phyloP scores from a whole-genome alignment of 2,797 vertebrate genomes.

The Pantherophis alleghaniensis region DNA sequence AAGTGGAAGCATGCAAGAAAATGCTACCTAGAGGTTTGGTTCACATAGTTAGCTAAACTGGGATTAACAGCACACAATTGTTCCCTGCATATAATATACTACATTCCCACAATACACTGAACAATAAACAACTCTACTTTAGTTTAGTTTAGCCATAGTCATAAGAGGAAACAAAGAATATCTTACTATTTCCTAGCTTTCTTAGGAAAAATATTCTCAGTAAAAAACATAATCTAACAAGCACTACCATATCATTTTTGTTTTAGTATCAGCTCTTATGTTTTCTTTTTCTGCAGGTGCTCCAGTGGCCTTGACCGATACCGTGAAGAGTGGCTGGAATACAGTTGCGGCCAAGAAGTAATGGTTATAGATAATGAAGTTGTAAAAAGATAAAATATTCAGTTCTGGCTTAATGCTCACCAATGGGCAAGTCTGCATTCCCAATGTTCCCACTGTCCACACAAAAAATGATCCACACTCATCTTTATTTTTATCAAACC shows the following conservation, averaged over 20 bases:
- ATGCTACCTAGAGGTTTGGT: background rate
- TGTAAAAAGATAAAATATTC: background rate
- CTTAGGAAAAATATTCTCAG: background rate
- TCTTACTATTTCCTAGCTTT: background rate
- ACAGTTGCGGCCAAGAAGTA: conserved; percentile 89
- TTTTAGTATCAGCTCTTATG: background rate
- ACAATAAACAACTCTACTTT: background rate
- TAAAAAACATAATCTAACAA: background rate
- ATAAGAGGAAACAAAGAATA: background rate
- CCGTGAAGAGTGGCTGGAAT: conserved; percentile 91
- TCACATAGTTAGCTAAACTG: background rate
- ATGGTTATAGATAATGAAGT: conserved; percentile 37
- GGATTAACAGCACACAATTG: background rate
- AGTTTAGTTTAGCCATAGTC: background rate
- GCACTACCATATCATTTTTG: background rate
- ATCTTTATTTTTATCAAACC: background rate
- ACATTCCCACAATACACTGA: background rate
- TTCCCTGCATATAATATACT: background rate
- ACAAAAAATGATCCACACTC: background rate
- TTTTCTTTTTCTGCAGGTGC: conserved; percentile 74
- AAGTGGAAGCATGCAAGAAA: background rate
- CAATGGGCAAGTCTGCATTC: background rate
- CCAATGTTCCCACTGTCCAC: background rate
- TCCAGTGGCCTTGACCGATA: conserved; percentile 92
- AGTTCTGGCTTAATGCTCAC: background rate